Base-by-base conservation (phyloP, 2,113 vertebrate genomes). In the Nothoprocta pentlandii region DNA sequence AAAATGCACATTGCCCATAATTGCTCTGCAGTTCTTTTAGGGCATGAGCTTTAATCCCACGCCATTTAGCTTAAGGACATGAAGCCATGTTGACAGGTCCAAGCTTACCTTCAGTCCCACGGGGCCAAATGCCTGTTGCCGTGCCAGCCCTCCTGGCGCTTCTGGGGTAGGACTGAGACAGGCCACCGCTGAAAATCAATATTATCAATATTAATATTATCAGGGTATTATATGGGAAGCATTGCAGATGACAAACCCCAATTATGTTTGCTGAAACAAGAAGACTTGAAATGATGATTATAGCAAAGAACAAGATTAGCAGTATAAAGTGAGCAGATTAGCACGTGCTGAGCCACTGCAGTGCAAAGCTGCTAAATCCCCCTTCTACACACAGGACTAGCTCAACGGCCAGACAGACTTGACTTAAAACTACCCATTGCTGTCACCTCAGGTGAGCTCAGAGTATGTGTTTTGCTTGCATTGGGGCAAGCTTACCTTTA, bases 251-350 rank as follows among this genome's bases (percentile, higher is more conserved):
- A 66, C 49, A 73, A 61, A 12, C 13, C 0, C 2, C 0, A 10
- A 22, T 73, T 84, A 74, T 32, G 10, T 74, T 66, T 74, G 23
- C n/a, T 74, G 63, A 74, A 83, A 71, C 41, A 80, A 13, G 7
- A 64, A 51, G 41, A 10, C 49, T 89, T 54, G 15, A 85, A 90
- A 80, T 4, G 74, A 42, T 70, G 67, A 80, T 64, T 75, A 30
- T 39, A 84, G 73, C 51, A 89, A 92, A 85, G 36, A 87, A 16
- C 22, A 80, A 80, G 64, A 77, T 80, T 63, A 85, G 69, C 15
- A 59, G 63, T 41, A 44, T 28, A n/a, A 32, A 61, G 59, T 21
- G 41, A 54, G 26, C 20, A 39, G 64, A 77, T 94, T 61, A 77
- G n/a, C 51, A 49, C 36, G 54, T 70, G n/a, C 23, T 67, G 39